Conservation (phyloP, 2,888 invertebrate genomes). For the Amiota mariae region DNA sequence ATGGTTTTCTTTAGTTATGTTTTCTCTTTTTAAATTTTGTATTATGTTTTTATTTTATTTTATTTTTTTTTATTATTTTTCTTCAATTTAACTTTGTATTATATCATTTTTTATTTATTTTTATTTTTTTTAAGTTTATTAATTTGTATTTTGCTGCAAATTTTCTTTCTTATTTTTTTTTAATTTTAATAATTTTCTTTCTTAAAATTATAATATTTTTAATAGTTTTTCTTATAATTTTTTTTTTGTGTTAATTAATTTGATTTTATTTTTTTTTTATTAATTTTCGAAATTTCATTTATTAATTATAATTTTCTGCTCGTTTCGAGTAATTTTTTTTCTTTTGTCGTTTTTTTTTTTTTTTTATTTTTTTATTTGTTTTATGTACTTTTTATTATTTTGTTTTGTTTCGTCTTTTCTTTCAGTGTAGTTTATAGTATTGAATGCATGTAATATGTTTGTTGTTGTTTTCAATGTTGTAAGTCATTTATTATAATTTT, state of each 20-base stretch:
- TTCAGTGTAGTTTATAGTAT: slow-evolving; percentile 30
- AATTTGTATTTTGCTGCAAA: slow-evolving; percentile 48
- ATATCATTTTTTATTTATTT: slow-evolving; percentile 48
- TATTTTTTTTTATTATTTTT: too few species aligned
- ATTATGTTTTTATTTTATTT: slow-evolving; percentile 39
- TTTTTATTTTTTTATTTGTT: slow-evolving; percentile 35
- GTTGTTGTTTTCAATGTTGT: slow-evolving; percentile 45
- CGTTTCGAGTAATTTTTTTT: slow-evolving; percentile 39
- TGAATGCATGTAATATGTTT: slow-evolving; percentile 31
- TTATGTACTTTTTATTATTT: too few species aligned
- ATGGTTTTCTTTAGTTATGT: slow-evolving; percentile 45
- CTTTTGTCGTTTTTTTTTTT: slow-evolving; percentile 31
- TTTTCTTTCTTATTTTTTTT: slow-evolving; percentile 36
- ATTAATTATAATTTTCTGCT: slow-evolving; percentile 45
- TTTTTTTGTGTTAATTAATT: slow-evolving; percentile 33
- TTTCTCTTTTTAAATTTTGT: slow-evolving; percentile 40
- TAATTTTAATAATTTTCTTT: slow-evolving; percentile 37
- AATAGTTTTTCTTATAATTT: slow-evolving; percentile 38
- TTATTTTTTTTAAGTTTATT: too few species aligned
- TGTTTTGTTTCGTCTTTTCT: slow-evolving; percentile 28
- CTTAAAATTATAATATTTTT: slow-evolving; percentile 31
- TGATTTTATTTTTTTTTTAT: slow-evolving; percentile 36
- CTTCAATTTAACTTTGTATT: slow-evolving; percentile 48
- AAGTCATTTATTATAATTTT: slow-evolving; percentile 56
- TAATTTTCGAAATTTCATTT: slow-evolving; percentile 41